These are phyloP conservation scores for Trachelus tabidus DNA, from an alignment of 2,888 invertebrate species.

Conservation along the genomic window DNA sequence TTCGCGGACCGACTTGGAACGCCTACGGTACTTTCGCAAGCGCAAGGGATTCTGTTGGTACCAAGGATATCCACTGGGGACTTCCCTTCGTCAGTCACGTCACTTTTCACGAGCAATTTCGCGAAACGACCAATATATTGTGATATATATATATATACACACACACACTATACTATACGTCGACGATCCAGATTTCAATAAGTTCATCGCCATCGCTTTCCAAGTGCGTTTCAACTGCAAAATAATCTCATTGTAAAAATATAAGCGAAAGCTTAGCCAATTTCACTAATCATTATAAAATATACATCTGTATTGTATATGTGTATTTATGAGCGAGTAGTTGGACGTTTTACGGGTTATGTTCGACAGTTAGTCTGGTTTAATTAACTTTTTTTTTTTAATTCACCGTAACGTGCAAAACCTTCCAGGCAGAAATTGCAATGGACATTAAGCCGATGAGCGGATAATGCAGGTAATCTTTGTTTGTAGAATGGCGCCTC, in stretches of 20 bases:
- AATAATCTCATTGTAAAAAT: not conserved
- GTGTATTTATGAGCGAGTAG: not conserved
- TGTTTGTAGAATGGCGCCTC: not conserved
- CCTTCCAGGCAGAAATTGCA: not conserved
- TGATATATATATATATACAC: not conserved
- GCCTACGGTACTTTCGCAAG: not conserved
- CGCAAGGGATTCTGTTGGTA: not conserved
- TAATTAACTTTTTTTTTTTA: not conserved
- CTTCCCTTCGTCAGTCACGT: not conserved
- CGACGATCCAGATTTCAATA: too few species aligned
- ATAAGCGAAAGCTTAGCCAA: not conserved
- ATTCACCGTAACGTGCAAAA: not conserved
- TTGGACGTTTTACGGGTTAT: not conserved
- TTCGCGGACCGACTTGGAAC: not conserved
- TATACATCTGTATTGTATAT: not conserved
- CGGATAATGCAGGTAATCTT: not conserved
- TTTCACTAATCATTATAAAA: not conserved
- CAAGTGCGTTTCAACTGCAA: not conserved
- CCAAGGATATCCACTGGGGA: not conserved
- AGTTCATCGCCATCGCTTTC: too few species aligned
- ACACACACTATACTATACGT: too few species aligned
- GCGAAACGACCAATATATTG: not conserved
- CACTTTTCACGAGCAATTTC: not conserved
- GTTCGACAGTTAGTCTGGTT: not conserved
- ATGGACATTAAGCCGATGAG: not conserved